Evolutionary conservation across 2,113 vertebrate genomes (phyloP), one percentile per base, ranked within the genome.

Genomic region (Jacana jacana): DNA sequence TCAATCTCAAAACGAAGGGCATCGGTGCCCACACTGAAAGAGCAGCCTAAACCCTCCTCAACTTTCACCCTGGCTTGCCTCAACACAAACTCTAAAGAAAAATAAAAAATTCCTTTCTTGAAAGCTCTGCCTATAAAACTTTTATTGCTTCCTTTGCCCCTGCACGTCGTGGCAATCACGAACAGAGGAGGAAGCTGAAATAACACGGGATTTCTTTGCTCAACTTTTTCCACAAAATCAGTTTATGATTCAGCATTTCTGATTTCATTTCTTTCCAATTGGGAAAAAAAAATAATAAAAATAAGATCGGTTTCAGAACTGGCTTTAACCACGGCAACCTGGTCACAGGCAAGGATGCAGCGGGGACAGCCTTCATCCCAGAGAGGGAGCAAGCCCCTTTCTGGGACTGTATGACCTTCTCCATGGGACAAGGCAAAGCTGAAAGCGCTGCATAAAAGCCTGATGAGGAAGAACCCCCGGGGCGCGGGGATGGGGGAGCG

Each of bases 71-170:
- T 40, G 61, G 30, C 37, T 22, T 94, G 68, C 35, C 49, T 84
- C 57, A 63, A 58, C 6, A 42, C 40, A 61, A 92, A 69, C 25
- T 65, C 15, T 8, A 46, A 65, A 46, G 60, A 19, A 25, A 71
- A 82, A 60, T 35, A 23, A 23, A 13, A 33, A 27, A 88, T 83
- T 76, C 58, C 13, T 93, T 77, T 92, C 95, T 96, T 89, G 86
- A 61, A 82, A 96, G 78, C 88, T 85, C 10, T 2, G 27, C 46
- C 95, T 86, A 52, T 88, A 97, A 95, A 97, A 86, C 90, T 97
- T 97, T 95, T 92, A 97, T 97, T 96, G 85, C 75, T 97, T 97
- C 95, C 96, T 96, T 60, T 84, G 77, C 63, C 81, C 82, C 79
- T 66, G 83, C 79, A 79, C 11, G 17, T 25, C 3, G 15, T 42